phyloP scores from a whole-genome alignment of 2,113 vertebrate species.

The Myocastor coypus region DNA sequence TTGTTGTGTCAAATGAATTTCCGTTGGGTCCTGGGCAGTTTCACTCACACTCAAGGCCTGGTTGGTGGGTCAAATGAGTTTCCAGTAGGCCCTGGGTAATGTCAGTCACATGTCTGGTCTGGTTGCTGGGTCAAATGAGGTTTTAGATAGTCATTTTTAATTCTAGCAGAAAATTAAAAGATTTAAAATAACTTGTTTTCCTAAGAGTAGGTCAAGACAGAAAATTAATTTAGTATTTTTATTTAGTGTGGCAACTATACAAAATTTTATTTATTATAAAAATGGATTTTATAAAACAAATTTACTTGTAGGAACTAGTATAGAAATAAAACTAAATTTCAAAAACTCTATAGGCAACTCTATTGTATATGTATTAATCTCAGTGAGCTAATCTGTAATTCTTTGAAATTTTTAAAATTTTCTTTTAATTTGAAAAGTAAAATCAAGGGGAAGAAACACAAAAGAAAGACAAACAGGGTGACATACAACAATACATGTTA shows the following conservation, averaged over 20 bases:
- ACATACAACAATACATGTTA: too few species aligned
- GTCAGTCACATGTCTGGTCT: too few species aligned
- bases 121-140: too few species aligned
- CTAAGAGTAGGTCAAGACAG: background rate
- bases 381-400: constrained; percentile 26
- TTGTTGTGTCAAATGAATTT: too few species aligned
- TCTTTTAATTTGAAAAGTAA: too few species aligned
- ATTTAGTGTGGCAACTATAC: background rate
- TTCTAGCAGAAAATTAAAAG: constrained; percentile 30
- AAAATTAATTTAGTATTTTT: constrained; percentile 33
- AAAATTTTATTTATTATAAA: constrained; percentile 37
- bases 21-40: too few species aligned
- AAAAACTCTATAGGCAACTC: constrained; percentile 1
- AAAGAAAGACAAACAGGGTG: too few species aligned
- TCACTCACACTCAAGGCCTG: too few species aligned
- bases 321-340: constrained; percentile 44
- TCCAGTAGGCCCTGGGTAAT: too few species aligned
- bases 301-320: background rate
- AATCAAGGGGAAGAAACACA: too few species aligned
- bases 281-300: background rate
- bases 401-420: background rate
- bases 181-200: constrained; percentile 43
- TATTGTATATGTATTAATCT: background rate
- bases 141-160: constrained; percentile 45
- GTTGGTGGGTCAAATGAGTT: too few species aligned